Percentiles rank a stretch among this genome's conserved stretches.
Evolutionary conservation across 35 echinoderm and acorn worm species (phyloP).

Genomic region (Patiria miniata): DNA sequence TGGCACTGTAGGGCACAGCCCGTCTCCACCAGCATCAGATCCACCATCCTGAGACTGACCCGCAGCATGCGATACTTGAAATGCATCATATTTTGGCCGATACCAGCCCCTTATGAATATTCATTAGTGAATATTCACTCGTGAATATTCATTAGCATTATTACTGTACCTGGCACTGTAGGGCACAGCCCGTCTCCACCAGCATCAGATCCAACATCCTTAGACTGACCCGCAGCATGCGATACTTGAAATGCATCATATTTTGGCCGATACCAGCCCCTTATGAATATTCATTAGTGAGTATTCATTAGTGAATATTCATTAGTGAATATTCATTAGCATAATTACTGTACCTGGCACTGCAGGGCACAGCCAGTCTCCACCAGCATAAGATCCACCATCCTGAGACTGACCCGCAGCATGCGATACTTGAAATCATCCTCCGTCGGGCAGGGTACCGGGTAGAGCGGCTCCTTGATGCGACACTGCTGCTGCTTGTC

Average conservation of each 20-base stretch:
- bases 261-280: too few relatives aligned
- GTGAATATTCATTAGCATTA: too few relatives aligned
- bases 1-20: slow-evolving; percentile 66
- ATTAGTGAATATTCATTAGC: too few relatives aligned
- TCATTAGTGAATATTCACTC: too few relatives aligned
- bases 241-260: slow-evolving; percentile 90
- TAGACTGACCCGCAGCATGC: slow-evolving; percentile 75
- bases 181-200: slow-evolving; percentile 73
- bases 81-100: too few relatives aligned
- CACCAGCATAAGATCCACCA: slow-evolving; percentile 72
- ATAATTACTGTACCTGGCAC: slow-evolving; percentile 82
- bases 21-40: slow-evolving; percentile 76
- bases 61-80: slow-evolving; percentile 91
- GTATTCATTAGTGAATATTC: too few relatives aligned
- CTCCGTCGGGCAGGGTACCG: slow-evolving; percentile 73
- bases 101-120: too few relatives aligned
- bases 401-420: slow-evolving; percentile 68
- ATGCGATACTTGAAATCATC: slow-evolving; percentile 90
- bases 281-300: too few relatives aligned
- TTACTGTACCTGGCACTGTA: slow-evolving; percentile 76
- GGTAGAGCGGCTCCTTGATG: slow-evolving; percentile 61
- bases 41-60: slow-evolving; percentile 62
- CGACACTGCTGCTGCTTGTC: slow-evolving; percentile 69
- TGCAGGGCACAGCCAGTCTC: slow-evolving; percentile 72
- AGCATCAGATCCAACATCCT: slow-evolving; percentile 70